A percentile compares a stretch with the other conserved stretches of the same genome.
Conservation (phyloP, 2,797 vertebrate species). For the Alfaro cultratus region DNA sequence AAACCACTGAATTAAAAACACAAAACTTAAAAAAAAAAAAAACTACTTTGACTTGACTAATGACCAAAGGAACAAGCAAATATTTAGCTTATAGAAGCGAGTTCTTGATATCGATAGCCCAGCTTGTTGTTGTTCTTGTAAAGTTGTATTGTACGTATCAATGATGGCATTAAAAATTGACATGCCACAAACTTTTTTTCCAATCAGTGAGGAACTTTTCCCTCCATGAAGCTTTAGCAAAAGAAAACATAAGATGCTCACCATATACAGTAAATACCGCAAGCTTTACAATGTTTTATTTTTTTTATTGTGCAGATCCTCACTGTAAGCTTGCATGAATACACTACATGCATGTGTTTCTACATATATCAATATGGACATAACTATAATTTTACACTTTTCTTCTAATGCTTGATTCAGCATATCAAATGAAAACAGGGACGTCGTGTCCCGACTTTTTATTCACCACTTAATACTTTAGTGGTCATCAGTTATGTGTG, state of each 20-base stretch:
- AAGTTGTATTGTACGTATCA: too few relatives aligned
- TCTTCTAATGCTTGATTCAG: background rate
- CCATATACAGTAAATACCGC: background rate
- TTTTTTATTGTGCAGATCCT: background rate
- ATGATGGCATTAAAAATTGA: too few relatives aligned
- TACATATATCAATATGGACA: background rate
- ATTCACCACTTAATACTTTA: slow-evolving; percentile 38
- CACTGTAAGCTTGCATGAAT: background rate
- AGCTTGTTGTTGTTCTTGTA: too few relatives aligned
- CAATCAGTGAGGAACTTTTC: background rate
- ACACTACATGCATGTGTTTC: background rate
- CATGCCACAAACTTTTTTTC: background rate
- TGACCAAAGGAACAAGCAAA: too few relatives aligned
- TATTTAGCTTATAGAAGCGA: too few relatives aligned
- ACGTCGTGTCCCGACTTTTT: slow-evolving; percentile 35
- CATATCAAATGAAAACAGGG: slow-evolving; percentile 20
- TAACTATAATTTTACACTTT: background rate
- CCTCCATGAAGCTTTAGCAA: background rate
- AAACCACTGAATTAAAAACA: too few relatives aligned
- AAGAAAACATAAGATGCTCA: background rate
- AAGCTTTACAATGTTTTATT: background rate
- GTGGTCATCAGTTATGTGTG: slow-evolving; percentile 40
- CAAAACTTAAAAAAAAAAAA: too few relatives aligned
- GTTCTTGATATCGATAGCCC: too few relatives aligned
- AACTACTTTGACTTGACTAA: too few relatives aligned